A percentile compares a stretch with the other conserved stretches of the same genome.
These are phyloP conservation scores for Gulo gulo DNA, from an alignment of 2,113 vertebrate genomes.

Conservation along the genomic window DNA sequence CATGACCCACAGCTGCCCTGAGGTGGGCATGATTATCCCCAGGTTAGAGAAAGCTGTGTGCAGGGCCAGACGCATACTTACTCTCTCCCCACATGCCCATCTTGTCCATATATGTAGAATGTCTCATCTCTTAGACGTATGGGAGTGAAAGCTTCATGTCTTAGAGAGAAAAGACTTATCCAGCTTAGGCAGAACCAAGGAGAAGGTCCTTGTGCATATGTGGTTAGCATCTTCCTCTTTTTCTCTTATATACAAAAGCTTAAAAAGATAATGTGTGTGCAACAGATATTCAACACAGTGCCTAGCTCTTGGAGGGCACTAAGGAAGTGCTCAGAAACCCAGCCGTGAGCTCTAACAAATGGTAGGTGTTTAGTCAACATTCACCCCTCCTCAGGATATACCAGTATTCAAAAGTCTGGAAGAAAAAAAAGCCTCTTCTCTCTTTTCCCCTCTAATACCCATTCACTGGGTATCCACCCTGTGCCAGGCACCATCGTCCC, in stretches of 20 bases:
- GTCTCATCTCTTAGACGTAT: not conserved
- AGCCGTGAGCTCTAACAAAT: not conserved
- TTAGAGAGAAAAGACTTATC: not conserved
- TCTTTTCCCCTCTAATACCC: not conserved
- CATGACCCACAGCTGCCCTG: not conserved
- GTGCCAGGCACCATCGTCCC: not conserved
- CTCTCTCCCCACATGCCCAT: not conserved
- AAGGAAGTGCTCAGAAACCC: not conserved
- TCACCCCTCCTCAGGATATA: not conserved
- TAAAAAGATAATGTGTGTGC: not conserved
- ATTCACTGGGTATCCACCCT: fast-evolving
- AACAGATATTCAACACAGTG: not conserved
- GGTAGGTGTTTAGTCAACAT: not conserved
- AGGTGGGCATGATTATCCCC: not conserved
- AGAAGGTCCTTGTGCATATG: not conserved
- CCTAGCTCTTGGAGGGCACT: not conserved
- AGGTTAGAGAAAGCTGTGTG: not conserved
- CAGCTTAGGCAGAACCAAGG: fast-evolving
- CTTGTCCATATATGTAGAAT: not conserved
- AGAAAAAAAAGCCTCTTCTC: not conserved
- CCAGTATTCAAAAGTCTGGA: not conserved
- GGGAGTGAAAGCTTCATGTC: not conserved
- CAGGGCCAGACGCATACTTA: not conserved
- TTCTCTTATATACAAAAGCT: not conserved
- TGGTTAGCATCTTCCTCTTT: not conserved